Base-by-base conservation (phyloP, 2,113 vertebrate species). In the Hemichromis elongatus region DNA sequence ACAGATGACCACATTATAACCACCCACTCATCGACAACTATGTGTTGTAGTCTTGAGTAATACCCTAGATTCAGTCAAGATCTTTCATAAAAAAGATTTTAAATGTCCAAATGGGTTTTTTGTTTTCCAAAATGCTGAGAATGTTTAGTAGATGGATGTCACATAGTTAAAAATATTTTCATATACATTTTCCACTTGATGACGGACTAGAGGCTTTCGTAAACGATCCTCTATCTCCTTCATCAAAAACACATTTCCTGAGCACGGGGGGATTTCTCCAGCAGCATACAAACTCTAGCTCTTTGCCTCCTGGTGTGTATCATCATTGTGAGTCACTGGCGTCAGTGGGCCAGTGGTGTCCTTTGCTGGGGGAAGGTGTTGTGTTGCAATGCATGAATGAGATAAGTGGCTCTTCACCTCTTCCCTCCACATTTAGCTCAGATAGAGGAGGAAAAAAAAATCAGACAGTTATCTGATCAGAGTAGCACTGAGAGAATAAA, bases 321-420 rank as follows among this genome's bases (percentile, higher is more conserved):
- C 83, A 86, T 88, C 78, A 54, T 52, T 81, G 90, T 93, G 92
- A 95, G 85, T 93, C 91, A 87, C 6, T 77, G 84, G 84, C 83
- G 30, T 92, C 89, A 84, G 61, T 11, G 68, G 78, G 61, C 80
- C 68, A 12, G 57, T 81, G 81, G 85, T 86, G 66, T 83, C 42
- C 40, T 87, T 85, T 78, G 78, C 75, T 87, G 87, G 77, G 53
- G 57, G 82, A 82, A 87, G 86, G 89, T 90, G 90, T 91, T 92
- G 84, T 85, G 61, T 92, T 92, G 87, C 85, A 85, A 80, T 77
- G 86, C 75, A 70, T 81, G 87, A 90, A 92, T 80, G 83, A 91
- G 86, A 89, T 77, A 79, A 92, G 88, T 85, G 83, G 70, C 73
- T 86, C 78, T 68, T 90, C 86, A 85, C 86, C 80, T 82, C 84